Conservation (phyloP, 2,113 vertebrate species). For the Erythrolamprus reginae region DNA sequence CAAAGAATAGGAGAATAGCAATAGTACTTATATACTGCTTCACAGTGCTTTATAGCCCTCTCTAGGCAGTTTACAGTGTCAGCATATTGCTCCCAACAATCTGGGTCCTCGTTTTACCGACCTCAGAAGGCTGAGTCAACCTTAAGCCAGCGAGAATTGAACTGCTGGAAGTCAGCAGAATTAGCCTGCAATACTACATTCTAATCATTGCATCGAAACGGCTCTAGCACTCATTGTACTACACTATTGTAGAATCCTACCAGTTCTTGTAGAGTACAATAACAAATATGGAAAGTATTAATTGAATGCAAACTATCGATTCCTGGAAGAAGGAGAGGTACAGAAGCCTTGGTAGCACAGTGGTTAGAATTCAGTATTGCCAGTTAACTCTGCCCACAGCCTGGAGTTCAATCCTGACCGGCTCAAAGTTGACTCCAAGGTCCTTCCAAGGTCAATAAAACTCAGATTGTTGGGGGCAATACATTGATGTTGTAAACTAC, state of each 20-base stretch:
- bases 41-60: too few species aligned
- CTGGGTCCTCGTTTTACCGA: too few species aligned
- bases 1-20: not conserved
- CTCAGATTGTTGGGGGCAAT: not conserved
- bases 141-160: too few species aligned
- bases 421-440: not conserved
- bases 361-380: not conserved
- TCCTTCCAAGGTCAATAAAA: not conserved
- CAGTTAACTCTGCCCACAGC: not conserved
- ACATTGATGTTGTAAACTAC: not conserved
- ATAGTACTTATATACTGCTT: too few species aligned
- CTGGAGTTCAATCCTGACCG: not conserved
- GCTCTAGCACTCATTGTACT: too few species aligned
- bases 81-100: too few species aligned
- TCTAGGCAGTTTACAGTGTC: too few species aligned
- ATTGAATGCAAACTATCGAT: not conserved
- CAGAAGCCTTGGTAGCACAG: not conserved
- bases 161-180: too few species aligned
- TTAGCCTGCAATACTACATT: too few species aligned
- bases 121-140: too few species aligned
- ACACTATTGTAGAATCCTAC: not conserved
- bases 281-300: not conserved
- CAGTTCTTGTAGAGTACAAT: not conserved
- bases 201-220: too few species aligned
- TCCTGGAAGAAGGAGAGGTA: not conserved